Percentiles rank a stretch among this genome's conserved stretches.
Conservation (phyloP, 2,888 invertebrate genomes). For the Eristalis intricaria region DNA sequence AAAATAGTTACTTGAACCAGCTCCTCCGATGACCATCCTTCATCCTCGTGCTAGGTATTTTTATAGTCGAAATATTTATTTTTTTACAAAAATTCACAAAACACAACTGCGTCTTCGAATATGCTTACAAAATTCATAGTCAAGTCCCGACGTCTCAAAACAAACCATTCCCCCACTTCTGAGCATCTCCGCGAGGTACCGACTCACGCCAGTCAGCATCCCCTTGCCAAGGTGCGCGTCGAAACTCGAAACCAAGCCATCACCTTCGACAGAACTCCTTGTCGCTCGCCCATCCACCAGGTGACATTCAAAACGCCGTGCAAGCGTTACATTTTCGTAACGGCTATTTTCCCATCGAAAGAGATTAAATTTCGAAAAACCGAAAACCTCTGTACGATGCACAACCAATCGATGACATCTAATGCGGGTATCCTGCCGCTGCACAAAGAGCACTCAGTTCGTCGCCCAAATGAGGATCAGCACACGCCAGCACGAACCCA, state of each 20-base stretch:
- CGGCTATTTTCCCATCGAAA: neutral
- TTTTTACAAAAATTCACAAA: too few relatives aligned
- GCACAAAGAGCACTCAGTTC: conserved; percentile 24
- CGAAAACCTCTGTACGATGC: conserved; percentile 33
- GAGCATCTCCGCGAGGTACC: too few relatives aligned
- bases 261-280: neutral
- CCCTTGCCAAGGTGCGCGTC: too few relatives aligned
- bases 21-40: too few relatives aligned
- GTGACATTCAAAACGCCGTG: neutral
- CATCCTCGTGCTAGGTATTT: too few relatives aligned
- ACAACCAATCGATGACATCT: conserved; percentile 38
- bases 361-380: conserved; percentile 35
- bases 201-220: too few relatives aligned
- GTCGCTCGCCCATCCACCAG: neutral
- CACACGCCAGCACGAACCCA: conserved; percentile 55
- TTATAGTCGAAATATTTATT: too few relatives aligned
- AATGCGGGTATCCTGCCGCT: conserved; percentile 56
- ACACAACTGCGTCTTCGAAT: too few relatives aligned
- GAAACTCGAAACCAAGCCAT: neutral
- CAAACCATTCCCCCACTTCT: too few relatives aligned
- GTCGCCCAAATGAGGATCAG: conserved; percentile 6
- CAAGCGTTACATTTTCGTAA: neutral
- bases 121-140: too few relatives aligned
- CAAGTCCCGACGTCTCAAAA: too few relatives aligned
- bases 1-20: too few relatives aligned